Evolutionary conservation across 2,113 vertebrate species (phyloP).

Genomic region (Aegithalos caudatus): DNA sequence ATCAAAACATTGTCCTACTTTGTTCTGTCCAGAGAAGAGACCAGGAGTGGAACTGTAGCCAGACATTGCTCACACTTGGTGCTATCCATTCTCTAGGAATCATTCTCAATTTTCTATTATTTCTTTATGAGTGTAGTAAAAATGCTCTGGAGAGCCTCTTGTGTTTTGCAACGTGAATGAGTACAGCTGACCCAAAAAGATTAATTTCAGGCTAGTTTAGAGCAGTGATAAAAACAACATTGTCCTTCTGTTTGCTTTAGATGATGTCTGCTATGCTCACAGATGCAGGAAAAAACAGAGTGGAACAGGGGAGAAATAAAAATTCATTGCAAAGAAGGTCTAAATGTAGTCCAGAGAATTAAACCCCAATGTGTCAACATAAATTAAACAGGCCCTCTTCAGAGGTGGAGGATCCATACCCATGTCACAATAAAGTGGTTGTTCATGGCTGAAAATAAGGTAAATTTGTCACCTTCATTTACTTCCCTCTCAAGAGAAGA

Average conservation of each 20-base stretch:
- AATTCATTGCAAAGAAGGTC: not conserved
- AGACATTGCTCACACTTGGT: fast-evolving
- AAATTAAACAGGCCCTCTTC: not conserved
- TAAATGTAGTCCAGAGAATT: not conserved
- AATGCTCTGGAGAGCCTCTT: not conserved
- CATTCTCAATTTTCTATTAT: not conserved
- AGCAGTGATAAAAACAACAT: not conserved
- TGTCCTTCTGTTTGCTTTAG: not conserved
- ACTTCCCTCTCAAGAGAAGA: constrained; percentile 57
- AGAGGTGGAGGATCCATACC: not conserved
- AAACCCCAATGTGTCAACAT: not conserved
- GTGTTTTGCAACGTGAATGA: not conserved
- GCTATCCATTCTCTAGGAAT: not conserved
- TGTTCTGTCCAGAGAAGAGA: not conserved
- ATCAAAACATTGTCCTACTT: not conserved
- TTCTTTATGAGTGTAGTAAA: not conserved
- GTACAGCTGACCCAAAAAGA: not conserved
- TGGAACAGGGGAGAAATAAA: not conserved
- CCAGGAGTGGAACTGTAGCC: not conserved
- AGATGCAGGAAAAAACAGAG: not conserved
- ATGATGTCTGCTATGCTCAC: not conserved
- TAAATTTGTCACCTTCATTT: not conserved
- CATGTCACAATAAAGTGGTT: not conserved
- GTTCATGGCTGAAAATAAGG: not conserved
- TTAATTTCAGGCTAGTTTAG: not conserved